Evolutionary conservation across 2,797 vertebrate species (phyloP).

Genomic region (Podarcis lilfordi): DNA sequence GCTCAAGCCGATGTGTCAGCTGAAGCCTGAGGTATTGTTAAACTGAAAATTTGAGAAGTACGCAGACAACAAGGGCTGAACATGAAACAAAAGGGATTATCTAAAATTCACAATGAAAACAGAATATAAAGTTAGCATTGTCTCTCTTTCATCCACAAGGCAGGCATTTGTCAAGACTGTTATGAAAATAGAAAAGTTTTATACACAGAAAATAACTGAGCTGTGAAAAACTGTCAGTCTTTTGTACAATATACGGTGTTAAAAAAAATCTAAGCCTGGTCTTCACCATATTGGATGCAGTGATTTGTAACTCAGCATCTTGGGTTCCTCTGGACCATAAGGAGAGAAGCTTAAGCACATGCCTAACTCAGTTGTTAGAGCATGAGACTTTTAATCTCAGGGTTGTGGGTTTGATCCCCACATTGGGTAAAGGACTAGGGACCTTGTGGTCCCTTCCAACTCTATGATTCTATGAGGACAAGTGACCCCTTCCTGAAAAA

Average conservation of each 20-base stretch:
- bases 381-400: no score
- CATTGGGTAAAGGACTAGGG: no score
- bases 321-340: background rate
- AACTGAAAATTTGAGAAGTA: background rate
- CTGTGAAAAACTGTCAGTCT: slow-evolving; percentile 20
- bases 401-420: no score
- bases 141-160: background rate
- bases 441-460: no score
- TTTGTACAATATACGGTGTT: fast-evolving
- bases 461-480: no score
- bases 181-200: background rate
- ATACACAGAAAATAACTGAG: background rate
- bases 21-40: background rate
- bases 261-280: background rate
- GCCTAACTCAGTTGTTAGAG: no score
- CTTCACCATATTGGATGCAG: background rate
- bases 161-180: background rate
- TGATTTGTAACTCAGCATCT: slow-evolving; percentile 38
- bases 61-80: slow-evolving; percentile 11
- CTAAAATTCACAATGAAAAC: slow-evolving; percentile 33
- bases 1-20: slow-evolving; percentile 12
- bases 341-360: background rate
- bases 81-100: slow-evolving; percentile 14
- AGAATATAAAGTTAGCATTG: background rate
- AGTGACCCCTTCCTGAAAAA: background rate